Evolutionary conservation across 2,113 vertebrate genomes (phyloP), one percentile per base, ranked within the genome.

Genomic region (Lontra canadensis): DNA sequence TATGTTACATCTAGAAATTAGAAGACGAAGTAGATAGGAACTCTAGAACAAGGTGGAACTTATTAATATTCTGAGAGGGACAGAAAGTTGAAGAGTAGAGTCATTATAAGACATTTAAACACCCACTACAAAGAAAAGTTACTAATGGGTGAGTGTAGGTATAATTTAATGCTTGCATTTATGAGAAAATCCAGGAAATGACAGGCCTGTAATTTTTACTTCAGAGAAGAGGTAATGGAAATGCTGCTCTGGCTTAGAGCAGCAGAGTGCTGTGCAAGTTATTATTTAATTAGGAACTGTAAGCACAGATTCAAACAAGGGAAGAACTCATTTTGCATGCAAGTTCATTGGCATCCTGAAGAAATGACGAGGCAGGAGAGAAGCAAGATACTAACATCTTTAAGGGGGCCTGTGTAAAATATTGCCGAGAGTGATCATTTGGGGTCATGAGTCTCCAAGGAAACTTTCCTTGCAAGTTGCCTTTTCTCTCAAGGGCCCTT

Each of bases 201-300:
- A 97, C 98, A 98, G 96, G 73, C 55, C 97, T 98, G 76, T 98
- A 96, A 98, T 98, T 97, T 96, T 93, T 88, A 94, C 94, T 97
- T 98, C 97, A 92, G 42, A 73, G 81, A 92, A 79, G 92, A 93
- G 94, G 97, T 63, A 96, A 96, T 84, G 87, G 97, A 95, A 71
- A 87, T 67, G 65, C 49, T 4, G 17, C 61, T 90, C 92, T 67
- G 88, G 44, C 49, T 93, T 18, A 4, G 44, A 67, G 63, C 67
- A 76, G 94, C 21, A 20, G 74, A 95, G 52, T 71, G 73, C 86
- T 96, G 31, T 94, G 90, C 90, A 96, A 93, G 97, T 95, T 91
- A 97, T 98, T 97, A 96, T 95, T 98, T 96, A 98, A 98, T 98
- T 96, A 97, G 84, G 47, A 95, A 69, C 57, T 81, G 49, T 44